Base-by-base conservation (phyloP, 2,888 invertebrate species). In the Cetonia aurata region DNA sequence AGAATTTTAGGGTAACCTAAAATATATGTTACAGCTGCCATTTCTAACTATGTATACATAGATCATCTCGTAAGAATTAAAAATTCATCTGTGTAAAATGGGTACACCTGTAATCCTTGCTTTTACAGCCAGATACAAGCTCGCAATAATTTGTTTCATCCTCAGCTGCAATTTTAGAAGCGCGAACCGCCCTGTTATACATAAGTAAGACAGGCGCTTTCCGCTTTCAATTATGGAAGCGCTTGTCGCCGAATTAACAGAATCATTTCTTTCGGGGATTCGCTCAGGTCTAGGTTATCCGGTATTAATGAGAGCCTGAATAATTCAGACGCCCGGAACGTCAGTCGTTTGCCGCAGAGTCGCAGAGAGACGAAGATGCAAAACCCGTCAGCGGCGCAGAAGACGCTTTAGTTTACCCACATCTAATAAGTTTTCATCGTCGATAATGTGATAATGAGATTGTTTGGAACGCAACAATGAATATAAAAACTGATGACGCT, bases 221-320 rank as follows among this genome's bases (percentile, higher is more conserved):
- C 25, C 17, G 42, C 41, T 57, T 41, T 57, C 57, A 57, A 57
- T 57, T 42, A 13, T 41, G 56, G 3, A 17, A 6, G 6, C 42
- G 17, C 17, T 42, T 57, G 42, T 42, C 57, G n/a, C 17, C 19
- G 57, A 57, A 57, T 57, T 57, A 57, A 42, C 57, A 19, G 57
- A 42, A 57, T 19, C 17, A 57, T 19, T 57, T 57, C 57, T 57
- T 57, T 17, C 17, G 12, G 41, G 42, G 17, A 9, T 19, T 41
- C 42, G 42, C 57, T 6, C 12, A 19, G 42, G 42, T 19, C 41
- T n/a, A 57, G 42, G 19, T 57, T 19, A 57, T 57, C 17, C 42
- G 42, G 42, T 44, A 57, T 57, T 57, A 57, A 57, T 57, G 42
- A 41, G 12, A 1, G 19, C 17, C 42, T 57, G 57, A 57, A 57